Percentiles rank a stretch among this genome's conserved stretches.
Conservation (phyloP, 2,113 vertebrate genomes). For the Pan troglodytes region NHGRI_mPanTro3-v2.1_pri NC_072414.2:7307001-7307500, state of each 20-base stretch:
- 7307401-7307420: constrained; percentile 96
- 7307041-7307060: too few species aligned
- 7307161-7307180: too few species aligned
- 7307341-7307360: constrained; percentile 78
- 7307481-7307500: constrained; percentile 99
- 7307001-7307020: too few species aligned
- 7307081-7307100: too few species aligned
- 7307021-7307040: too few species aligned
- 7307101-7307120: too few species aligned
- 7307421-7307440: constrained; percentile 98
- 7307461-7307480: constrained; percentile 99
- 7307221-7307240: too few species aligned
- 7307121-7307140: too few species aligned
- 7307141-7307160: too few species aligned
- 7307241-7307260: fast-evolving
- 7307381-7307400: constrained; percentile 97
- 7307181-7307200: too few species aligned
- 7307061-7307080: too few species aligned
- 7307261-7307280: neutral
- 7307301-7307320: neutral
- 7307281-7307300: neutral
- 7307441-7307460: constrained; percentile 97
- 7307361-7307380: constrained; percentile 99
- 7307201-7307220: too few species aligned
- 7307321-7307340: neutral